Percentiles rank a stretch among this genome's conserved stretches.
These are phyloP conservation scores for Stercorarius parasiticus DNA, from an alignment of 2,113 vertebrate species.

Conservation along the genomic window DNA sequence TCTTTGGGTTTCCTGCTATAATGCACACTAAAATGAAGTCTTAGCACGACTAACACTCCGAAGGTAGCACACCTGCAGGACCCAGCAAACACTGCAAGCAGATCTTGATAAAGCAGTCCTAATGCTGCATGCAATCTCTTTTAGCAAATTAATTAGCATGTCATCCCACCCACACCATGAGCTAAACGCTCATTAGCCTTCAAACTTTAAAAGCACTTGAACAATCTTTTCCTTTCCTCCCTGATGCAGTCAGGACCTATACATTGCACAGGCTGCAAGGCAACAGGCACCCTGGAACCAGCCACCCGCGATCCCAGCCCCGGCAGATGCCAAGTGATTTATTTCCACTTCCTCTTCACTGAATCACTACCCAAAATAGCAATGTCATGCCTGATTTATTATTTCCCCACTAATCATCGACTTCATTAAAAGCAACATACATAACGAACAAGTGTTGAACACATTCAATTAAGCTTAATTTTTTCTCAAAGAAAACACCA, in stretches of 20 bases:
- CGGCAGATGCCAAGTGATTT: not conserved
- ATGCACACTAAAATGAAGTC: not conserved
- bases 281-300: not conserved
- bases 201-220: not conserved
- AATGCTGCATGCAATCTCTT: not conserved
- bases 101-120: not conserved
- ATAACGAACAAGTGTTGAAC: slow-evolving; percentile 1
- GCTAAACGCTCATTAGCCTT: not conserved
- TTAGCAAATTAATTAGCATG: not conserved
- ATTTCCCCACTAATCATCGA: not conserved
- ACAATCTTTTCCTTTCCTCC: not conserved
- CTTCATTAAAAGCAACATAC: slow-evolving; percentile 37
- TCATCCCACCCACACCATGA: not conserved
- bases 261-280: not conserved
- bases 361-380: not conserved
- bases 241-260: not conserved
- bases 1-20: not conserved
- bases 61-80: not conserved
- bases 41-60: not conserved
- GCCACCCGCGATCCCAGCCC: not conserved
- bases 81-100: not conserved
- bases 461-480: not conserved
- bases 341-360: not conserved
- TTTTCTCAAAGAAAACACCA: not conserved
- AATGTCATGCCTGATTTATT: not conserved